Base-by-base conservation (phyloP, 2,797 vertebrate species). In the Aplochiton taeniatus region DNA sequence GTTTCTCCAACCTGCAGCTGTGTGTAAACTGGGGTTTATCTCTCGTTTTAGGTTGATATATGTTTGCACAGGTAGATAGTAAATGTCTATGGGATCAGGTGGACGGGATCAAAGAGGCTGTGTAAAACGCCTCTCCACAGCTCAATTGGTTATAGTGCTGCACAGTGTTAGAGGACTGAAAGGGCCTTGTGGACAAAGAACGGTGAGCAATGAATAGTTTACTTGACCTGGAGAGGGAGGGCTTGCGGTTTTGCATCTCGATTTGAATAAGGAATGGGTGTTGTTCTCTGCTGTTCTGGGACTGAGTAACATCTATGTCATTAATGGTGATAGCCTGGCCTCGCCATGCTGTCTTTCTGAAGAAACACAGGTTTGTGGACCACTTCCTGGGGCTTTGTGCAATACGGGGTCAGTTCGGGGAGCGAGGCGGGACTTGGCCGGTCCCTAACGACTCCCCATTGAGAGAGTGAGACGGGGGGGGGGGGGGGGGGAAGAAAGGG, bases 231-330 rank as follows among this genome's bases (percentile, higher is more conserved):
- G 12, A 11, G 44, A 47, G 43, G 43, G 44, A 45, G 8, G 17
- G 11, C 52, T 54, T 6, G 60, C 17, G 8, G 4, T 8, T 79
- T 76, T 77, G 71, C 56, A 73, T 77, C 65, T 48, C 13, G 56
- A 69, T 83, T 78, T 82, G 73, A 80, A 70, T 80, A 18, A 20
- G 52, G 65, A 75, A 66, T 58, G 19, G 13, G 62, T 57, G 58
- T 14, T 61, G 69, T 57, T 13, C 61, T 65, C 0, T 14, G 16
- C 18, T 9, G 46, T 58, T 62, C 4, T 41, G 4, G 17, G 13
- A 48, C 4, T 52, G 9, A 11, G 9, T 18, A 13, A 55, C 49
- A 62, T 57, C 63, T 71, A 12, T 57, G 61, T 42, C 9, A 50
- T 9, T n/a, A 4, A 31, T 19, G 52, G 57, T 44, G 44, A 17